Conservation (phyloP, 1,140 invertebrate genomes). For the Hycleus phaleratus region DNA sequence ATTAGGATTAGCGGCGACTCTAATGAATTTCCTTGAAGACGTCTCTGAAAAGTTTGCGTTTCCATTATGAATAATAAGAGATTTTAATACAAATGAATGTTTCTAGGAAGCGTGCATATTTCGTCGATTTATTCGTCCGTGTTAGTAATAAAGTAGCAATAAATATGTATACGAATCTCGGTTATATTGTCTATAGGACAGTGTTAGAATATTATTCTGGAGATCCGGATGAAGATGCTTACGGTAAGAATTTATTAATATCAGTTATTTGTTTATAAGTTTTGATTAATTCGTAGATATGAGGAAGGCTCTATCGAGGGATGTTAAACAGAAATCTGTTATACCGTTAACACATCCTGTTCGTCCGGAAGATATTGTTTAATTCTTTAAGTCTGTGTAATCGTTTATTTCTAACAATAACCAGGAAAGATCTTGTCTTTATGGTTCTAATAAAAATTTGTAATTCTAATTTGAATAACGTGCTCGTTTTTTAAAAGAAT, state of each 20-base stretch:
- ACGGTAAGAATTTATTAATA: constrained; percentile 61
- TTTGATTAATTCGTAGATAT: constrained; percentile 68
- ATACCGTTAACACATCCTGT: constrained; percentile 91
- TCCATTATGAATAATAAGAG: background rate
- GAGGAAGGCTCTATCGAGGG: constrained; percentile 93
- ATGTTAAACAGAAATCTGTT: constrained; percentile 87
- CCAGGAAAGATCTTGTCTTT: background rate
- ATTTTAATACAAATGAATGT: constrained; percentile 18
- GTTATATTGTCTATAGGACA: constrained; percentile 94
- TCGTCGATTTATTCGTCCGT: constrained; percentile 98
- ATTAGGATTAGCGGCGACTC: constrained; percentile 80
- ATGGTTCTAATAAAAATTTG: background rate
- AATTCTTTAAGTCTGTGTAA: constrained; percentile 23
- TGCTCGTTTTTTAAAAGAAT: background rate
- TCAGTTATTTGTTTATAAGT: background rate
- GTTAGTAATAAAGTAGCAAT: constrained; percentile 96
- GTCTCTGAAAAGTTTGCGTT: constrained; percentile 82
- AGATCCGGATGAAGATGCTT: constrained; percentile 96
- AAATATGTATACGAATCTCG: constrained; percentile 93
- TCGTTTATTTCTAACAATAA: too few species aligned
- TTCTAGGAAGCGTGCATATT: constrained; percentile 88
- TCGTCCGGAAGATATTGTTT: constrained; percentile 91
- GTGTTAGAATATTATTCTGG: constrained; percentile 97
- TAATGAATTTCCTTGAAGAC: constrained; percentile 95
- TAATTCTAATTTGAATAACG: background rate